phyloP scores from a whole-genome alignment of 2,797 vertebrate genomes.

The Oryzias sinensis region DNA sequence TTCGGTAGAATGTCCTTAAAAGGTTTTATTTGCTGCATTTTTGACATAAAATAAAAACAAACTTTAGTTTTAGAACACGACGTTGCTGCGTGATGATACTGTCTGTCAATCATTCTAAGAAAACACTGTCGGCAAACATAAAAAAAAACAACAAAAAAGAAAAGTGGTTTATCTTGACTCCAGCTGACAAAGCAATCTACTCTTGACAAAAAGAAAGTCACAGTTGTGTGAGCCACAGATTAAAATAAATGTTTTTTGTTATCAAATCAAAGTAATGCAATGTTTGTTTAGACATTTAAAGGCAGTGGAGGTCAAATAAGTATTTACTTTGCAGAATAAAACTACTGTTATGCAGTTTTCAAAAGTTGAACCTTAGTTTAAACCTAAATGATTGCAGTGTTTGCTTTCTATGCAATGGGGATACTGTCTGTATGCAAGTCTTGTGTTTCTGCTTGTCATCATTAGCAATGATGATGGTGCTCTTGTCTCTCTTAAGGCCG shows the following conservation, averaged over 20 bases:
- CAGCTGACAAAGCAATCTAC: too few species aligned
- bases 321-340: conserved; percentile 11
- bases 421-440: conserved; percentile 68
- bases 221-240: too few species aligned
- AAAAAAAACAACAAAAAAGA: too few species aligned
- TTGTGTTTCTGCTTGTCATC: conserved; percentile 38
- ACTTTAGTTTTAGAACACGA: background rate
- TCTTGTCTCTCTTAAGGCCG: background rate
- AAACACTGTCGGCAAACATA: too few species aligned
- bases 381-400: conserved; percentile 40
- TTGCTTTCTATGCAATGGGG: conserved; percentile 45
- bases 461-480: conserved; percentile 6
- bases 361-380: conserved; percentile 24
- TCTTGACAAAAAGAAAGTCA: too few species aligned
- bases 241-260: too few species aligned
- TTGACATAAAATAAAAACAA: too few species aligned
- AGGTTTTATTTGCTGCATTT: too few species aligned
- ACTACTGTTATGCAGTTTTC: conserved; percentile 22
- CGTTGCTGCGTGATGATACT: background rate
- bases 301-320: background rate
- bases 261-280: too few species aligned
- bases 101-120: background rate
- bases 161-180: too few species aligned
- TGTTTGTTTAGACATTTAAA: background rate
- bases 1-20: too few species aligned